Percentiles rank a stretch among this genome's conserved stretches.
These are phyloP conservation scores for Girardinichthys multiradiatus DNA, from an alignment of 2,113 vertebrate genomes.

Conservation along the genomic window DNA sequence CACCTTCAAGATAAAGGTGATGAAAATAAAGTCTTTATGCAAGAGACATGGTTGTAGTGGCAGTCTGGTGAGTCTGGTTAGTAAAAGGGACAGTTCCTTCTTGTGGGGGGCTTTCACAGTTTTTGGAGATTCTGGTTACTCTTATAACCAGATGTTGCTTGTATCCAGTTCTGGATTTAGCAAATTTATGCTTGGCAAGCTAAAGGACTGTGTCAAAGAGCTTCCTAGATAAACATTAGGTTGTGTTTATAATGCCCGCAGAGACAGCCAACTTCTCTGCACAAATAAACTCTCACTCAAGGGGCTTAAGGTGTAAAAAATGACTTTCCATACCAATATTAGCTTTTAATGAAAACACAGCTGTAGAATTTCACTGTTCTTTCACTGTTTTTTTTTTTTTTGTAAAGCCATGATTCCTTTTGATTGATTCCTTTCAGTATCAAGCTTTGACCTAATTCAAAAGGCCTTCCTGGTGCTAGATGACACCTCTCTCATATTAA, in stretches of 20 bases:
- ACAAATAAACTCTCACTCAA: constrained; percentile 52
- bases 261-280: constrained; percentile 35
- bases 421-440: constrained; percentile 48
- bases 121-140: not conserved
- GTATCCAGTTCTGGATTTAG: constrained; percentile 29
- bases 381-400: constrained; percentile 30
- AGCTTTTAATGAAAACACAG: constrained; percentile 36
- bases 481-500: constrained; percentile 64
- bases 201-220: constrained; percentile 57
- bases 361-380: constrained; percentile 34
- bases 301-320: constrained; percentile 24
- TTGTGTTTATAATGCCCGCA: constrained; percentile 47
- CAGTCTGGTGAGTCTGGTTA: not conserved
- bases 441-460: constrained; percentile 66
- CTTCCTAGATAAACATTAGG: constrained; percentile 50
- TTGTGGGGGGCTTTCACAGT: not conserved
- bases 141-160: constrained; percentile 16
- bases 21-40: not conserved
- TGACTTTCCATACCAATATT: constrained; percentile 40
- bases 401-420: constrained; percentile 49
- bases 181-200: constrained; percentile 49
- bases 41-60: not conserved
- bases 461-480: constrained; percentile 51
- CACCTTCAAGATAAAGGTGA: not conserved
- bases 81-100: not conserved